Base-by-base conservation (phyloP, 2,113 vertebrate species). In the Notiomystis cincta region DNA sequence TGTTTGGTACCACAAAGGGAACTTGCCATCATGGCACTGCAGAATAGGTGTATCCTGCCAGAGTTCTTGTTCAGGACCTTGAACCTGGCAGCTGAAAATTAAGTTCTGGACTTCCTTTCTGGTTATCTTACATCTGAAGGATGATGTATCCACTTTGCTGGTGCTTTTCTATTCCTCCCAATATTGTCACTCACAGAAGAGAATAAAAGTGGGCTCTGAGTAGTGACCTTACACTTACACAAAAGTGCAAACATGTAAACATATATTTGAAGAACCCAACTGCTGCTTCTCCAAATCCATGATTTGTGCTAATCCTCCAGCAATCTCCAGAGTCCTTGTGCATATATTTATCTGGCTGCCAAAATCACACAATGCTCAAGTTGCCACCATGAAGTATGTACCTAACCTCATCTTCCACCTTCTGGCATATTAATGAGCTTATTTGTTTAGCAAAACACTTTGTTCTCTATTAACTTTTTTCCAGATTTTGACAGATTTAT, bases 391-490 rank as follows among this genome's bases (percentile, higher is more conserved):
- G 53, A 97, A 92, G 44, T 37, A 90, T 42, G 57, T 44, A 94
- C 15, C 30, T 51, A 92, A 37, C 5, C 15, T 45, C 70, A 76
- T 45, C 31, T 64, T 87, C 57, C 90, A 93, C 33, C 22, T 61
- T 72, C 62, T 93, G 87, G 64, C 81, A 64, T 85, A 65, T 79
- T 90, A 95, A 93, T 78, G 23, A 95, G 44, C 25, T 92, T 94
- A 87, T 87, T 93, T 97, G 75, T 87, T 96, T 90, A 89, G 47
- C 91, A 93, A 96, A 90, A 65, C 85, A 19, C 20, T 87, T 57
- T 88, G 27, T 58, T 86, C 33, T 53, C 33, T 78, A 67, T 82
- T 92, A 15, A 66, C 23, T 16, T 81, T 60, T 69, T 53, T 16
- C 15, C 42, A 86, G 38, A 60, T 78, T 80, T 85, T 73, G 40